These are phyloP conservation scores for Catocala fraxini DNA, from an alignment of 2,888 invertebrate genomes.

Conservation along the genomic window DNA sequence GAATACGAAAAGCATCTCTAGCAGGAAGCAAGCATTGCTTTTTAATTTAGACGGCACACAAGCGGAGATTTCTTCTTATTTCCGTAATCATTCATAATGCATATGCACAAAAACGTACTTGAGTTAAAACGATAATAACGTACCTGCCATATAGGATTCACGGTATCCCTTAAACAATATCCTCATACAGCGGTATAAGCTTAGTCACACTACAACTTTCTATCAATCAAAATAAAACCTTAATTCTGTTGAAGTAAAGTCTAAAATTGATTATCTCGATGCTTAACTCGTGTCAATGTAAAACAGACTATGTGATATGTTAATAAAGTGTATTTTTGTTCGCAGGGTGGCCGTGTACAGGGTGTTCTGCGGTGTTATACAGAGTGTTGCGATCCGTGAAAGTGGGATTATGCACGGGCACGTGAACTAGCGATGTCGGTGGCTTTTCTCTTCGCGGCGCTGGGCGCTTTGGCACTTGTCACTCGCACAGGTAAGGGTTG, in stretches of 20 bases:
- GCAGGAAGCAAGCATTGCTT: too few species aligned
- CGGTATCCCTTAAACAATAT: conserved; percentile 23
- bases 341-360: conserved; percentile 59
- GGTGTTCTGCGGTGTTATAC: conserved; percentile 51
- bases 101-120: conserved; percentile 16
- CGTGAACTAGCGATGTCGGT: conserved; percentile 76
- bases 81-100: background rate
- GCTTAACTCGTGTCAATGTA: conserved; percentile 2
- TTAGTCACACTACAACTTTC: conserved; percentile 12
- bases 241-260: conserved; percentile 17
- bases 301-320: conserved; percentile 23
- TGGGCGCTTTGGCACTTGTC: conserved; percentile 76
- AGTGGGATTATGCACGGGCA: conserved; percentile 73
- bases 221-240: conserved; percentile 21
- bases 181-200: conserved; percentile 13
- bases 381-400: conserved; percentile 65
- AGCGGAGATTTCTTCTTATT: background rate
- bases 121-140: conserved; percentile 27
- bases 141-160: conserved; percentile 38
- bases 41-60: too few species aligned
- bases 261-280: background rate
- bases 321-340: conserved; percentile 63
- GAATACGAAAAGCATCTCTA: too few species aligned
- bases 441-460: conserved; percentile 72
- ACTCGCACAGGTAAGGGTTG: conserved; percentile 73